Percentiles rank a stretch among this genome's conserved stretches.
phyloP scores from a whole-genome alignment of 2,888 invertebrate genomes.

The Synanthedon myopaeformis region DNA sequence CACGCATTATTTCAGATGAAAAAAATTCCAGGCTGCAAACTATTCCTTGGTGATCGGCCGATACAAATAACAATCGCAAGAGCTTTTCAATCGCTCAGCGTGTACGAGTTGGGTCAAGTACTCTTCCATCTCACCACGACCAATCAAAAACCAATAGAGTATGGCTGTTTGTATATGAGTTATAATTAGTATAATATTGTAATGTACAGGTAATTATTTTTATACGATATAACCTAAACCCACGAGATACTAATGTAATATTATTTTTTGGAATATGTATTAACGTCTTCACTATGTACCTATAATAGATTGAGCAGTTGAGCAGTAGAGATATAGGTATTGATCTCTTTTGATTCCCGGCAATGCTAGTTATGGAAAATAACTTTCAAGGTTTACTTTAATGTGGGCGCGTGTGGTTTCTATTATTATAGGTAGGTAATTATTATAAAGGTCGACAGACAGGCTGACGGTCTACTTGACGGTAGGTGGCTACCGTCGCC shows the following conservation, averaged over 20 bases:
- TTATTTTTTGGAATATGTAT: constrained; percentile 1
- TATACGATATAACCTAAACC: no score
- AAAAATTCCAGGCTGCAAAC: constrained; percentile 58
- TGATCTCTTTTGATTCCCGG: no score
- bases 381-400: no score
- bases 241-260: background rate
- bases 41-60: constrained; percentile 58
- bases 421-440: no score
- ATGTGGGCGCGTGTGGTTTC: no score
- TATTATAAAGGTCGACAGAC: no score
- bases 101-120: constrained; percentile 57
- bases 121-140: constrained; percentile 50
- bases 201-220: background rate
- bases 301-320: no score
- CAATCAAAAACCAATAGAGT: constrained; percentile 55
- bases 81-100: constrained; percentile 53
- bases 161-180: constrained; percentile 13
- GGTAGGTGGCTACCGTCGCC: no score
- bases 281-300: background rate
- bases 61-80: constrained; percentile 60
- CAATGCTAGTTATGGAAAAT: no score
- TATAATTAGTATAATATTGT: background rate
- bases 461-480: no score
- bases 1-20: constrained; percentile 42
- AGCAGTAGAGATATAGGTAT: no score